Conservation (phyloP, 2,113 vertebrate genomes). For the Fukomys damarensis region DNA sequence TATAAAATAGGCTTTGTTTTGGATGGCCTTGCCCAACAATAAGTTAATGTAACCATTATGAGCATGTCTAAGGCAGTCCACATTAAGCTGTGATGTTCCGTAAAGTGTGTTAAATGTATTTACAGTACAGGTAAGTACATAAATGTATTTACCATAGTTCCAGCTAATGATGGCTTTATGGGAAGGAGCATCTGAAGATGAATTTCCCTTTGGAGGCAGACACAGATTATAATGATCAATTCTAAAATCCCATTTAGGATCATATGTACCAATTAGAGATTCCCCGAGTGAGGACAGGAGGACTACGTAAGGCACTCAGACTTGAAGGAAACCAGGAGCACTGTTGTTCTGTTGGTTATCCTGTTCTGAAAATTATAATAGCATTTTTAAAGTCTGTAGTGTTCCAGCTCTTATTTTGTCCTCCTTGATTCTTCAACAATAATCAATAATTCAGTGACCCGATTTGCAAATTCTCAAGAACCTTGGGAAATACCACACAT, state of each 20-base stretch:
- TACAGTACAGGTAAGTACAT: background rate
- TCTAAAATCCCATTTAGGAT: conserved; percentile 5
- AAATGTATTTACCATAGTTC: background rate
- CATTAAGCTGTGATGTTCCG: background rate
- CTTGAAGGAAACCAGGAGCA: too few species aligned
- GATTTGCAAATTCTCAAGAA: conserved; percentile 17
- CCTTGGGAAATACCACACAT: background rate
- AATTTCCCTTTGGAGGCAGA: background rate
- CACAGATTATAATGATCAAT: background rate
- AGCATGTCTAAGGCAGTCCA: background rate
- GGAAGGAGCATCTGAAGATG: background rate
- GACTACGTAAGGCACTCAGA: too few species aligned
- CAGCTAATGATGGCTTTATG: background rate
- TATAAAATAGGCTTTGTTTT: conserved; percentile 26
- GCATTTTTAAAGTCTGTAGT: background rate
- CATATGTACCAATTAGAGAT: background rate
- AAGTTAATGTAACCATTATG: background rate
- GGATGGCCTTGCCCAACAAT: background rate
- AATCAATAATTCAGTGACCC: background rate
- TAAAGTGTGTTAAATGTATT: background rate
- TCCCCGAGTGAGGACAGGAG: too few species aligned
- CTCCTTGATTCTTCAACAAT: background rate
- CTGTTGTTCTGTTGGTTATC: background rate
- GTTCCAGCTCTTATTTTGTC: background rate
- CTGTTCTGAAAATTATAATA: conserved; percentile 2